Conservation (phyloP, 2,113 vertebrate genomes). For the Pollimyrus isidori region DNA sequence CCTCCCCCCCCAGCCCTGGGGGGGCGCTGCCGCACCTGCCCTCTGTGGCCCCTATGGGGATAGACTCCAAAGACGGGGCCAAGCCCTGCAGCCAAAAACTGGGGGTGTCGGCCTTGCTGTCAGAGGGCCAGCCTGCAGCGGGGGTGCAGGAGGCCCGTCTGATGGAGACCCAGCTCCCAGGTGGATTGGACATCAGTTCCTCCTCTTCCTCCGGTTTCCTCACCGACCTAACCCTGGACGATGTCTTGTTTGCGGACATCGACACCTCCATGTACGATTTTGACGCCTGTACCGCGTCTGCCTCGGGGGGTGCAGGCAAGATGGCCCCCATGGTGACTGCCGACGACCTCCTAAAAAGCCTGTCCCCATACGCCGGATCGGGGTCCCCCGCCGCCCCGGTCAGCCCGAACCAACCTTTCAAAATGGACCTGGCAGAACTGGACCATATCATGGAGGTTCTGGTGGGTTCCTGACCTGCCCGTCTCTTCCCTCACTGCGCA, state of each 20-base stretch:
- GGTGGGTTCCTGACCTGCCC: conserved; percentile 77
- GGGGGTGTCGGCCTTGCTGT: conserved; percentile 55
- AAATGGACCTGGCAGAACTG: conserved; percentile 97
- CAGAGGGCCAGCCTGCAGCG: conserved; percentile 54
- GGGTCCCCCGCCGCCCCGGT: conserved; percentile 67
- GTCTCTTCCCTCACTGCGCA: neutral
- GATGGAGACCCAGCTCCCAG: conserved; percentile 64
- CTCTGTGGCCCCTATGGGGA: conserved; percentile 24
- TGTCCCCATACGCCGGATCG: conserved; percentile 72
- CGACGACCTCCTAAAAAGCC: conserved; percentile 91
- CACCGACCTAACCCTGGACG: conserved; percentile 94
- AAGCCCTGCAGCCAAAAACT: conserved; percentile 56
- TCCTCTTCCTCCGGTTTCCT: conserved; percentile 86
- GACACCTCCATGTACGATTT: conserved; percentile 99
- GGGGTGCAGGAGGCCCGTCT: conserved; percentile 59
- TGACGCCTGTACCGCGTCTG: conserved; percentile 79
- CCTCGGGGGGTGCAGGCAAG: conserved; percentile 69
- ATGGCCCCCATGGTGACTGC: conserved; percentile 77
- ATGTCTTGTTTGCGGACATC: conserved; percentile 95
- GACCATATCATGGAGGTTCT: conserved; percentile 99
- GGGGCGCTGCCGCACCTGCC: conserved; percentile 30
- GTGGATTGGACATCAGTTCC: conserved; percentile 68
- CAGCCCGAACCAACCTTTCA: conserved; percentile 94
- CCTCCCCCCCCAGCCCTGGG: conserved; percentile 54
- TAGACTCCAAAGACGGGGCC: conserved; percentile 57